Percentiles rank a stretch among this genome's conserved stretches.
These are phyloP conservation scores for Stenodema calcarata DNA, from an alignment of 2,888 invertebrate genomes.

Conservation along the genomic window DNA sequence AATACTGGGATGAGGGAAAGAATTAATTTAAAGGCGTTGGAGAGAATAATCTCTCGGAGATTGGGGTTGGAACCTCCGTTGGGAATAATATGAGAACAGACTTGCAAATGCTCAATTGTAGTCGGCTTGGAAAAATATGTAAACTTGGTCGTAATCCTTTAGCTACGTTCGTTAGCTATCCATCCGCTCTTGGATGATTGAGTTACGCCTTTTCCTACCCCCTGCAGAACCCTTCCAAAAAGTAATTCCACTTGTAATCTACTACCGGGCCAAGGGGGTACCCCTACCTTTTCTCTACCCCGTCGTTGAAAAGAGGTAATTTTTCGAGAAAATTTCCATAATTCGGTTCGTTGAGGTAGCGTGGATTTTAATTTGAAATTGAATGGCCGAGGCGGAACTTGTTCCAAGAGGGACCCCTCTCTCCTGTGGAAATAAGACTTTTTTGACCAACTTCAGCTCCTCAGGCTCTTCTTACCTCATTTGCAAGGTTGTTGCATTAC, in stretches of 20 bases:
- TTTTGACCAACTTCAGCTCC: constrained; percentile 24
- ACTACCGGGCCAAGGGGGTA: constrained; percentile 27
- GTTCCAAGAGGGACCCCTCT: background rate
- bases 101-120: constrained; percentile 49
- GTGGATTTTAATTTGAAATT: constrained; percentile 47
- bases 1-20: constrained; percentile 24
- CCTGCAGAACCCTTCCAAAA: constrained; percentile 34
- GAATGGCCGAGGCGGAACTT: constrained; percentile 36
- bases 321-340: constrained; percentile 47
- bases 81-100: constrained; percentile 46
- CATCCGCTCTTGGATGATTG: constrained; percentile 42
- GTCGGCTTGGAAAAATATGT: constrained; percentile 47
- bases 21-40: constrained; percentile 45
- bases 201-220: constrained; percentile 39
- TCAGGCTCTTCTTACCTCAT: constrained; percentile 28
- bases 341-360: constrained; percentile 37
- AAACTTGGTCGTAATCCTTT: constrained; percentile 48
- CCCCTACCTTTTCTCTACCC: background rate
- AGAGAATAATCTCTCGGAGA: constrained; percentile 45
- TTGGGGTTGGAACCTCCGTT: constrained; percentile 6
- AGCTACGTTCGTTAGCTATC: constrained; percentile 47
- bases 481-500: constrained; percentile 34
- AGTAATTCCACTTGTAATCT: constrained; percentile 48
- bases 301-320: constrained; percentile 35
- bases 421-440: background rate